Conservation (phyloP, 2,888 invertebrate genomes). For the Melanchra persicariae region DNA sequence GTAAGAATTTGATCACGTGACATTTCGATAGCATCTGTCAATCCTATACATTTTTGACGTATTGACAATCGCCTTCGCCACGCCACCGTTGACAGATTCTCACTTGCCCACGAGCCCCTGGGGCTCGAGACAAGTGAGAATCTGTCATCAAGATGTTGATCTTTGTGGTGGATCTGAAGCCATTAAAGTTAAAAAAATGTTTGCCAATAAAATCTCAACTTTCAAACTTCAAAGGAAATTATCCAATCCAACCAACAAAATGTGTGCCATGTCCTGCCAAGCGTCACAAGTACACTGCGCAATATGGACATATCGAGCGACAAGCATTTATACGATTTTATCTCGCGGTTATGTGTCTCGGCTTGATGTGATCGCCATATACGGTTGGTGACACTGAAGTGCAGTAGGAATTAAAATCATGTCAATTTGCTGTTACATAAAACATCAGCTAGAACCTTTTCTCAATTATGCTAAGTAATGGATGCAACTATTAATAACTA, state of each 20-base stretch:
- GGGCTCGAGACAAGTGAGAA: no score
- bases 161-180: no score
- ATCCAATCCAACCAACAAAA: constrained; percentile 35
- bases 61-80: no score
- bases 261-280: constrained; percentile 43
- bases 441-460: background rate
- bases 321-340: constrained; percentile 24
- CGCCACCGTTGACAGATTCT: no score
- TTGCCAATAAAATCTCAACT: background rate
- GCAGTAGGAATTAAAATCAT: background rate
- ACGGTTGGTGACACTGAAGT: background rate
- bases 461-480: no score
- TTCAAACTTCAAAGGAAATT: constrained; percentile 2
- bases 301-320: constrained; percentile 32
- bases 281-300: constrained; percentile 27
- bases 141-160: no score
- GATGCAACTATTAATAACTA: no score
- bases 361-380: background rate
- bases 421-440: background rate
- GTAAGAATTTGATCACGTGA: no score
- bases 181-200: background rate
- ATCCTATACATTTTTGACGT: no score
- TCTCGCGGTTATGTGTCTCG: constrained; percentile 18
- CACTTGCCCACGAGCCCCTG: no score
- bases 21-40: no score